These are phyloP conservation scores for mouse (Mus musculus) DNA, from an alignment of 2,113 vertebrate species.

Conservation along the genomic window DNA sequence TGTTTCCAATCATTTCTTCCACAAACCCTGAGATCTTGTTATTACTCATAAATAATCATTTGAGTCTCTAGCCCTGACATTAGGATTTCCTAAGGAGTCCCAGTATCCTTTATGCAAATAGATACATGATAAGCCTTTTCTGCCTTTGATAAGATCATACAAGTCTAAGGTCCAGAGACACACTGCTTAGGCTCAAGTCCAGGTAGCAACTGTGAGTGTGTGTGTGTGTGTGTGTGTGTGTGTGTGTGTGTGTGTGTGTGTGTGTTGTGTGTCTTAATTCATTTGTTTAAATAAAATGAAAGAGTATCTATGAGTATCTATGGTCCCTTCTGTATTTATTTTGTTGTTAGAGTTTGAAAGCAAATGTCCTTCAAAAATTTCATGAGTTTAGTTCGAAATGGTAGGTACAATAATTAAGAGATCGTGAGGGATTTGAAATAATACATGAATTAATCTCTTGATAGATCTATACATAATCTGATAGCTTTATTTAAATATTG, in stretches of 20 bases:
- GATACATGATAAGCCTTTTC: background rate
- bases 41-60: background rate
- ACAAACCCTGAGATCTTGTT: background rate
- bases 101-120: background rate
- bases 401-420: background rate
- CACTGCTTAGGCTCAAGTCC: background rate
- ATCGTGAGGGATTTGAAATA: background rate
- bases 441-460: background rate
- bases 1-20: background rate
- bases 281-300: background rate
- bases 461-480: background rate
- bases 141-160: background rate
- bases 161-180: background rate
- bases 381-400: background rate
- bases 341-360: background rate
- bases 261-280: background rate
- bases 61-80: background rate
- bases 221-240: too few relatives aligned
- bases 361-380: background rate
- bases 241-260: too few relatives aligned
- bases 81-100: background rate
- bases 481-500: background rate
- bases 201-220: background rate
- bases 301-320: background rate
- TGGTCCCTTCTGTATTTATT: background rate